phyloP scores from a whole-genome alignment of 2,888 invertebrate genomes.

The Drosophila nr. perissopoda region DNA sequence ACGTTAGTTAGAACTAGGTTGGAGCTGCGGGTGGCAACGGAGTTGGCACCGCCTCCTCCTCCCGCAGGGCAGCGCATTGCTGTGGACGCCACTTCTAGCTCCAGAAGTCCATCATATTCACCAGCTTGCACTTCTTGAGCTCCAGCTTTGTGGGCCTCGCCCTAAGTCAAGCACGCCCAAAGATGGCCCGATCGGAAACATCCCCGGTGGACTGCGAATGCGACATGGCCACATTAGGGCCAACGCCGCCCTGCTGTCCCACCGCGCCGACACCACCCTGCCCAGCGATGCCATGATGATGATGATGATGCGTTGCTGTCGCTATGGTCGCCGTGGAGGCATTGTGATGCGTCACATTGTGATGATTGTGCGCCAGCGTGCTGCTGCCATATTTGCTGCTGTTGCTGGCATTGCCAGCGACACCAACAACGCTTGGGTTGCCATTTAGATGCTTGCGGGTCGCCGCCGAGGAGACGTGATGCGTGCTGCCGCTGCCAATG shows the following conservation, averaged over 20 bases:
- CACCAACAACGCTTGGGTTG: slow-evolving; percentile 34
- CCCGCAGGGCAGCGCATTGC: slow-evolving; percentile 71
- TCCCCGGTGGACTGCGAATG: slow-evolving; percentile 89
- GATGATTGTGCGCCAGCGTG: slow-evolving; percentile 76
- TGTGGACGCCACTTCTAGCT: slow-evolving; percentile 84
- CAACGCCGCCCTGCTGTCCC: slow-evolving; percentile 25
- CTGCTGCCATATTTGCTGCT: slow-evolving; percentile 82
- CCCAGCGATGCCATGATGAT: slow-evolving; percentile 40
- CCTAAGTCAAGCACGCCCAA: slow-evolving; percentile 88
- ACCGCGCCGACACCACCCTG: slow-evolving; percentile 2
- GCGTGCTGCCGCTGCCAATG: slow-evolving; percentile 72
- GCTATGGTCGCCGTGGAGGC: slow-evolving; percentile 74
- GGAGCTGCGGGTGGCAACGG: slow-evolving; percentile 11
- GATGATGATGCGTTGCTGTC: slow-evolving; percentile 78
- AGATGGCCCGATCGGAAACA: slow-evolving; percentile 87
- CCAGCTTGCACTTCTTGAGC: slow-evolving; percentile 85
- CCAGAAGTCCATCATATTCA: slow-evolving; percentile 85
- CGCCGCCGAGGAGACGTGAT: slow-evolving; percentile 80
- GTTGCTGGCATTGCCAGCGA: slow-evolving; percentile 57
- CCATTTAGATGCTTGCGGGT: slow-evolving; percentile 82
- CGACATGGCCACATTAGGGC: slow-evolving; percentile 84
- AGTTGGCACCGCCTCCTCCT: slow-evolving; percentile 42
- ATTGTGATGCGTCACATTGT: slow-evolving; percentile 80
- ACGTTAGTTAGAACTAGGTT: slow-evolving; percentile 40
- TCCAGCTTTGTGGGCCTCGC: slow-evolving; percentile 84